phyloP scores from a whole-genome alignment of 2,113 vertebrate genomes.

The Polypterus senegalus region DNA sequence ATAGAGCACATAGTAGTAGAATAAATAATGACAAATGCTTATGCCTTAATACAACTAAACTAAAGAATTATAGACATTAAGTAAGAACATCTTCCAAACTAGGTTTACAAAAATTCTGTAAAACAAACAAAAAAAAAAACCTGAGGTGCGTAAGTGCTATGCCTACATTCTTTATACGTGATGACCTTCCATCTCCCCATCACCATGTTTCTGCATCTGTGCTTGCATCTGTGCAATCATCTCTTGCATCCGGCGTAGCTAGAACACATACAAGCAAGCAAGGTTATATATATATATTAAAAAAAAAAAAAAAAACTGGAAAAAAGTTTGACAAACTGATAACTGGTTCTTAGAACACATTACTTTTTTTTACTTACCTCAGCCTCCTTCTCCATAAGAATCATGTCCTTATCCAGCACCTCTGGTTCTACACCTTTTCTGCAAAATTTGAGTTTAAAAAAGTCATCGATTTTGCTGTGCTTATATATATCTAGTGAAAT shows the following conservation, averaged over 20 bases:
- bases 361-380: conserved; percentile 52
- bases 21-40: too few species aligned
- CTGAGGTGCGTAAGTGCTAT: too few species aligned
- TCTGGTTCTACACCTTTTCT: conserved; percentile 82
- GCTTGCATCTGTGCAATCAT: conserved; percentile 96
- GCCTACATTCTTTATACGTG: conserved; percentile 32
- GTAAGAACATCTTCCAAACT: too few species aligned
- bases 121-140: too few species aligned
- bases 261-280: conserved; percentile 9
- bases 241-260: conserved; percentile 96
- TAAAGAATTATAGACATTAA: too few species aligned
- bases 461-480: too few species aligned
- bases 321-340: neutral
- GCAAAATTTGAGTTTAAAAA: conserved; percentile 3
- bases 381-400: conserved; percentile 93
- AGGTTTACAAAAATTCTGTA: too few species aligned
- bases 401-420: conserved; percentile 92
- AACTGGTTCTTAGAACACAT: neutral
- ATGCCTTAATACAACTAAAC: too few species aligned
- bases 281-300: too few species aligned
- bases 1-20: too few species aligned
- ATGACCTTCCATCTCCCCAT: conserved; percentile 45
- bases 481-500: too few species aligned
- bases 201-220: conserved; percentile 88
- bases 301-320: neutral